Base-by-base conservation (phyloP, 2,888 invertebrate species). In the Drosophila mimica region DNA sequence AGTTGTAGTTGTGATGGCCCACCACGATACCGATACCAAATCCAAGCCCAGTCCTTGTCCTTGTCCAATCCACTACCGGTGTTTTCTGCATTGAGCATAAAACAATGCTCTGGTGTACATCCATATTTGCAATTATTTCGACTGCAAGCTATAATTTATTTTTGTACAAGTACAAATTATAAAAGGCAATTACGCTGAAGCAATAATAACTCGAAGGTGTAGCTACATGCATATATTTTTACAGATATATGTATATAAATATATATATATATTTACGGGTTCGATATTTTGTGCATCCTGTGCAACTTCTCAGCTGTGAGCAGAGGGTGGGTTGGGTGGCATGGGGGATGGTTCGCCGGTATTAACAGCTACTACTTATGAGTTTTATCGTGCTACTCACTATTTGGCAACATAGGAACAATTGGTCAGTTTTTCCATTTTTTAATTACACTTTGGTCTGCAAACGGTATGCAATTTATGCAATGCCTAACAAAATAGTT, bases 261-360 rank as follows among this genome's bases (percentile, higher is more conserved):
- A 25, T 8, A 40, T 40, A 38, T 34, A 28, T n/a, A 38, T 38
- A 31, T 53, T n/a, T 20, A 33, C 4, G 25, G 25, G 34, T 36
- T 58, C 49, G 51, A 69, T 71, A 60, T 83, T 76, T 74, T 82
- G 67, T 82, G 75, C 81, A 80, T 85, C 73, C 83, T 81, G 77
- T 74, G 54, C 53, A 69, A 70, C 51, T 77, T 76, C 65, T 75
- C 62, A 64, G 65, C 59, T 70, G 67, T 73, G 54, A 61, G 74
- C 28, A 36, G 15, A 28, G 49, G 54, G 13, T 11, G 20, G 46
- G 25, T 48, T 17, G 28, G 53, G 30, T 17, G 40, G 38, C 30
- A 52, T 17, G 11, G 15, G 2, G n/a, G 11, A 30, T 28, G 31
- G 20, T 15, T 36, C 40, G 38, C 64, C 62, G 57, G 48, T 54